Base-by-base conservation (phyloP, 92 coral and sea anemone species). In the Zoanthus gigantus region DNA sequence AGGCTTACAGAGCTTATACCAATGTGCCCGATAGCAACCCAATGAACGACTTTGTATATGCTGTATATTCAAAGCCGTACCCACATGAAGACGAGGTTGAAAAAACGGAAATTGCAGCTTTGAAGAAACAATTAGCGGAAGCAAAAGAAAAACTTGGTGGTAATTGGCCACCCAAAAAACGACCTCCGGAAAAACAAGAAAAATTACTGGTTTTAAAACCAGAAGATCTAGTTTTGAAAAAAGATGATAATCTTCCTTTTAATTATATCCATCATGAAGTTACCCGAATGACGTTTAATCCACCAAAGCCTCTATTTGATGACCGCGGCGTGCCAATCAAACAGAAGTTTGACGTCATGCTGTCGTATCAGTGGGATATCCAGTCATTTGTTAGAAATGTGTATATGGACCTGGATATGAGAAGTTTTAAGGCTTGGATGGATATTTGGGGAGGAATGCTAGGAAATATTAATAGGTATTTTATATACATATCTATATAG, bases 381-480 rank as follows among this genome's bases (percentile, higher is more conserved):
- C 97, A 94, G 74, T 61, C 74, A n/a, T 94, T 94, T 71, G 97
- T 94, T 45, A 83, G 97, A 47, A 92, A 94, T 46, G 86, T 94
- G 69, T 94, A 94, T 93, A 94, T 94, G 97, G 97, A 94, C 75
- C 74, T 94, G 76, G 92, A 91, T 86, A 82, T 91, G 85, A 83
- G 94, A 87, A 94, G 89, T 7, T 88, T 94, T 68, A 83, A 90
- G 72, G 94, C 94, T 23, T 94, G 97, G 97, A 94, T 94, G 97
- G 97, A 94, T 72, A 86, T 94, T 31, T 94, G 97, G 97, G 97
- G 97, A 1, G 97, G 97, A 13, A 94, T 94, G 97, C 95, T 89
- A 47, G 97, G 97, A 5, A 94, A 94, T 71, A 94, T 94, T 68
- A 92, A 94, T 83, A 81, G 85, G 85, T 66, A 18, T 42, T 74